These are phyloP conservation scores for Bombus impatiens DNA, from an alignment of 1,140 invertebrate genomes.

Conservation along the genomic window DNA sequence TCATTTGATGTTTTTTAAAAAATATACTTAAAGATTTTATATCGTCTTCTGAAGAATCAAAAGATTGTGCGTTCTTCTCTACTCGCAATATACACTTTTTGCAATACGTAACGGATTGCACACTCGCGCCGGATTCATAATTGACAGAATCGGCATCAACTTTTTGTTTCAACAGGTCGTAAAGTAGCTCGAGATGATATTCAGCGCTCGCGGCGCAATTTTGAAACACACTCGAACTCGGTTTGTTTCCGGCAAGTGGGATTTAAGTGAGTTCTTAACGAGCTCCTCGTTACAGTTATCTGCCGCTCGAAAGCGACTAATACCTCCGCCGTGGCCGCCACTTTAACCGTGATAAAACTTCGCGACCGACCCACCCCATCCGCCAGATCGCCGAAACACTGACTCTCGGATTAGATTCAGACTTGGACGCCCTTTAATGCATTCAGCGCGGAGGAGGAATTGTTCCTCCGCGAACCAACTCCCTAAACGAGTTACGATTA, in stretches of 20 bases:
- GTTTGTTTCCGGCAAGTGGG: slow-evolving; percentile 52
- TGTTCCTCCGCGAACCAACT: slow-evolving; percentile 63
- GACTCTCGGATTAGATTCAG: slow-evolving; percentile 72
- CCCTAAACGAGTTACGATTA: slow-evolving; percentile 72
- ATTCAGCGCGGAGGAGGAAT: slow-evolving; percentile 68
- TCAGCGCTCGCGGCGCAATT: background rate
- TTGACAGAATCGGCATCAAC: background rate
- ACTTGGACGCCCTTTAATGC: slow-evolving; percentile 73
- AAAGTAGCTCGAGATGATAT: slow-evolving; percentile 14
- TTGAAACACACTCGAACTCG: slow-evolving; percentile 32
- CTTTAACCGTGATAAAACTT: slow-evolving; percentile 53
- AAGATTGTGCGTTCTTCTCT: too few species aligned
- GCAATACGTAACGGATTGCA: too few species aligned
- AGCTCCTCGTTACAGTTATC: slow-evolving; percentile 66
- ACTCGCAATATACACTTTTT: too few species aligned
- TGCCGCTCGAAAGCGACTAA: slow-evolving; percentile 49
- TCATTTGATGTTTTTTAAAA: too few species aligned
- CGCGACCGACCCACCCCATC: slow-evolving; percentile 21
- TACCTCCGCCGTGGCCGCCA: slow-evolving; percentile 39
- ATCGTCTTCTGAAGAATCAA: too few species aligned
- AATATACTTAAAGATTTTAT: too few species aligned
- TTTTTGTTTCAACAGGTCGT: slow-evolving; percentile 26
- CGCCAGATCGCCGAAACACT: slow-evolving; percentile 72
- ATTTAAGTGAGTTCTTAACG: slow-evolving; percentile 71
- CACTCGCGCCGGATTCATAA: background rate